Percentiles rank a stretch among this genome's conserved stretches.
These are phyloP conservation scores for Crocidura indochinensis DNA, from an alignment of 2,797 vertebrate genomes.

Conservation along the genomic window DNA sequence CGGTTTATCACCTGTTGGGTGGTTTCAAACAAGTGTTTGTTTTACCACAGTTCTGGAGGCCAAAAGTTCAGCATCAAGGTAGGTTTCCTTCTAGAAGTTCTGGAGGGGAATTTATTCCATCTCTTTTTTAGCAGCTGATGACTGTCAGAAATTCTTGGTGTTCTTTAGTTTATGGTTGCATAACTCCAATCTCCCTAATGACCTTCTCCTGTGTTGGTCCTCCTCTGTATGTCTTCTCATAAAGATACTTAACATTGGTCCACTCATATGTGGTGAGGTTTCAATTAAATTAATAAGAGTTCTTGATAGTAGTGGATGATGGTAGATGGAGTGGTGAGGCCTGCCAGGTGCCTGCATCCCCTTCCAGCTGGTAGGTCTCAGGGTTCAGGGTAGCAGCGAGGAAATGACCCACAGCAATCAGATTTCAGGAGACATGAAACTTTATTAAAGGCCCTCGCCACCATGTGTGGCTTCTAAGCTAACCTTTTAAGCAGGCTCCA, in stretches of 20 bases:
- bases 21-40: not conserved
- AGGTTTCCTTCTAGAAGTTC: not conserved
- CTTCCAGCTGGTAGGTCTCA: too few species aligned
- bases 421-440: too few species aligned
- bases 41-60: not conserved
- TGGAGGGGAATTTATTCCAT: not conserved
- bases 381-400: too few species aligned
- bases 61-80: not conserved
- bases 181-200: not conserved
- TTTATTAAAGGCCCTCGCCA: too few species aligned
- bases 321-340: too few species aligned
- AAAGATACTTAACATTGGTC: not conserved
- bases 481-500: too few species aligned
- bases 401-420: too few species aligned
- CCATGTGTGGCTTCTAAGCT: too few species aligned
- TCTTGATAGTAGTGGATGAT: too few species aligned
- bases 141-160: not conserved
- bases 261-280: too few species aligned
- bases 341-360: too few species aligned
- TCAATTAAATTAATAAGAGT: too few species aligned
- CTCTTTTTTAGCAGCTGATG: not conserved
- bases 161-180: not conserved
- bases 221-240: not conserved
- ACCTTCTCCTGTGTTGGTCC: not conserved
- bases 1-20: not conserved